Evolutionary conservation across 2,888 invertebrate species (phyloP).

Genomic region (Stenolophus ochropezus): DNA sequence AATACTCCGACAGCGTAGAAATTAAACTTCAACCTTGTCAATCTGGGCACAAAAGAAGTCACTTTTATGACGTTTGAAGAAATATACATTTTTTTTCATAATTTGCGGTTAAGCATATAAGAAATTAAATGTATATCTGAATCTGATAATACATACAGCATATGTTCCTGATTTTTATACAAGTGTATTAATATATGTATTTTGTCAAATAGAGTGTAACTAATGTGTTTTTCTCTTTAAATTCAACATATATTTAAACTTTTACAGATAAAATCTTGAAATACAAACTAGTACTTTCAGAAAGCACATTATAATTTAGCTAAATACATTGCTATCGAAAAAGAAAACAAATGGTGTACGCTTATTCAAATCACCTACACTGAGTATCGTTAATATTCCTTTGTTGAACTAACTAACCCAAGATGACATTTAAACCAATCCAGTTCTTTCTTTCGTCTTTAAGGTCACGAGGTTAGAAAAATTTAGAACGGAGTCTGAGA

Average conservation of each 20-base stretch:
- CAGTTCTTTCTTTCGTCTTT: slow-evolving; percentile 26
- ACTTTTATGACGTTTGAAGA: too few relatives aligned
- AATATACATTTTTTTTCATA: too few relatives aligned
- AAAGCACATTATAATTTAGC: slow-evolving; percentile 13
- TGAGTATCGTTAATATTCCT: slow-evolving; percentile 10
- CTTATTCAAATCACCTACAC: neutral
- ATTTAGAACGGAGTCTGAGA: slow-evolving; percentile 22
- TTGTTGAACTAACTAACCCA: neutral
- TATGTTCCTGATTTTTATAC: neutral
- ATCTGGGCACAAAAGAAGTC: too few relatives aligned
- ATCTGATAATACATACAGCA: too few relatives aligned
- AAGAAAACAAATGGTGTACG: neutral
- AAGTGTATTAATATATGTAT: slow-evolving; percentile 4
- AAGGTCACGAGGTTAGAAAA: slow-evolving; percentile 34
- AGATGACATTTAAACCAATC: slow-evolving; percentile 27
- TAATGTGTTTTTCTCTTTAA: slow-evolving; percentile 20
- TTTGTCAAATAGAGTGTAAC: slow-evolving; percentile 38
- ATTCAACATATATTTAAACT: slow-evolving; percentile 14
- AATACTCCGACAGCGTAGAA: too few relatives aligned
- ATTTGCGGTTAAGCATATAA: too few relatives aligned
- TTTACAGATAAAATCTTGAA: slow-evolving; percentile 29
- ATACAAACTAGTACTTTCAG: slow-evolving; percentile 27
- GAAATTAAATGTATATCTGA: too few relatives aligned
- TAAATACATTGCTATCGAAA: neutral
- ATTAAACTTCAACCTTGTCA: too few relatives aligned